Base-by-base conservation (phyloP, 2,113 vertebrate species). In the Nannospalax galili region DNA sequence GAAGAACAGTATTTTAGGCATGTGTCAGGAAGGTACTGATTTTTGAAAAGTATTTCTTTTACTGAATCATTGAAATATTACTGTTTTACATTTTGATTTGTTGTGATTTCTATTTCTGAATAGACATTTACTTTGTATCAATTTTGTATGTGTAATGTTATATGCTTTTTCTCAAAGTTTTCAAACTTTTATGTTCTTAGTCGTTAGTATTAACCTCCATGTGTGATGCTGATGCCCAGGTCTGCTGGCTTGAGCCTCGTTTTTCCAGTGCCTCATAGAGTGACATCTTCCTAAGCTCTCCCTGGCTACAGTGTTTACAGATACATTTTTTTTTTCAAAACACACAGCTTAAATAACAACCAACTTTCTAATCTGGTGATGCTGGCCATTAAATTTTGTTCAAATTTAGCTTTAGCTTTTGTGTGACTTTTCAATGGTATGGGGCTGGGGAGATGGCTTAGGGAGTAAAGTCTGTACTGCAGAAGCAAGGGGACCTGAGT, bases 11-110 rank as follows among this genome's bases (percentile, higher is more conserved):
- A 73, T 70, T 79, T 67, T 17, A 89, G 35, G 3, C 69, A 64
- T 65, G 0, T 95, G 40, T 79, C 40, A 93, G 40, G 45, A 95
- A 90, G 32, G 81, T 22, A 65, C 48, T 65, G 58, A 56, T 35
- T 82, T 93, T 69, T 84, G 15, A 58, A 78, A 69, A 35, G 64
- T 74, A 24, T 40, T 89, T 89, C 45, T 75, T 85, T 88, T 95
- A 69, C 32, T 73, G n/a, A 9, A 12, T 85, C 14, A 17, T 22
- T 12, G 28, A 30, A 60, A 48, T 37, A 4, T 74, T 73, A 78
- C 52, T 26, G 10, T 2, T 45, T 20, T 65, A 45, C 22, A 56
- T 85, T 56, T 70, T 65, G 9, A 84, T 45, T 30, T 15, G 42
- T 64, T 88, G 37, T 67, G 20, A 69, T 42, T 86, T 84, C 3